Evolutionary conservation across 2,797 vertebrate genomes (phyloP), one percentile per base, ranked within the genome.

Genomic region (Syndactyla subalaris): DNA sequence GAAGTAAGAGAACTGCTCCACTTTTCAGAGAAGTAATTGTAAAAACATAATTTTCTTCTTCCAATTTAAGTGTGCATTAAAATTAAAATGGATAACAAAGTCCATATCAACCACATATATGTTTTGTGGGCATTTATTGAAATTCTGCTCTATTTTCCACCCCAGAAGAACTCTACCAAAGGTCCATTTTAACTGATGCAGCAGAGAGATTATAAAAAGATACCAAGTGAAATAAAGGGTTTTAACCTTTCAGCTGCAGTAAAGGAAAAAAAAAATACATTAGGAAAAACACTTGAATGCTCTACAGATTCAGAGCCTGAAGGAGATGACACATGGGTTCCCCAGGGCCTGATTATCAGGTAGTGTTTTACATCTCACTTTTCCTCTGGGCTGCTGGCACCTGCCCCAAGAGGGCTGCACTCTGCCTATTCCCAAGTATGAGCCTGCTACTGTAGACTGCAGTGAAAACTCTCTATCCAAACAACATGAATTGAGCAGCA

Each of bases 291-390:
- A 80, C 3, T 36, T 38, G 12, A 79, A 76, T 2, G 0, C 20
- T 41, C 15, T 41, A 48, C 30, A 36, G 39, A 55, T 52, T 72
- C 43, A 54, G 34, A 78, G 41, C 14, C 27, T 29, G n/a, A 67
- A 55, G 43, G 19, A 83, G n/a, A 36, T 27, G 4, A 22, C 45
- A 68, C 5, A 2, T 0, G 0, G 9, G 9, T 45, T 54, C 20
- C 14, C 32, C 43, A 19, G 4, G 6, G 23, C 27, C 30, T 24
- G 48, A 63, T 70, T 76, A 51, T 0, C 1, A 0, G 23, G 41
- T 16, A 57, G 18, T 7, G 6, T 23, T 71, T 74, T 32, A 91
- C 20, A 38, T 6, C 39, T n/a, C 11, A 54, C 9, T 55, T 52
- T 24, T 67, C 36, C 45, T 41, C 30, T 38, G 21, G 48, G 26